A percentile compares a stretch with the other conserved stretches of the same genome.
phyloP scores from a whole-genome alignment of 2,113 vertebrate genomes.

The Eublepharis macularius region DNA sequence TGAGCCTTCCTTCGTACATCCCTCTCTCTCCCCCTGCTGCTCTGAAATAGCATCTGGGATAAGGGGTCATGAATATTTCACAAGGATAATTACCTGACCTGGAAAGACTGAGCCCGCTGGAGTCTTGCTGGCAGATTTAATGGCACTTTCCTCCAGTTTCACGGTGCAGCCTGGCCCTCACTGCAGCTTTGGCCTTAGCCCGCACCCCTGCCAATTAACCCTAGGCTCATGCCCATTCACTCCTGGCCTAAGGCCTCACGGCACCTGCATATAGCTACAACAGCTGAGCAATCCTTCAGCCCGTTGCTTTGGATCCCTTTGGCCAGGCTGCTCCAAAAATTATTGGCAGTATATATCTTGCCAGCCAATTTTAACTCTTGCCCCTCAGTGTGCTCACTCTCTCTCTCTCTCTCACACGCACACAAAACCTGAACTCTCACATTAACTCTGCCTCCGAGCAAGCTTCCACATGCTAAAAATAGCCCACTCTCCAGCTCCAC shows the following conservation, averaged over 20 bases:
- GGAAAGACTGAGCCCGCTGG: constrained; percentile 60
- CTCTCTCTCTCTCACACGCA: neutral
- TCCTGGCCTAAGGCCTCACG: neutral
- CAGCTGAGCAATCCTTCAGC: neutral
- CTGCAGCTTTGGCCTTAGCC: constrained; percentile 5
- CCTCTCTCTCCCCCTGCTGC: constrained; percentile 35
- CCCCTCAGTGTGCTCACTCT: neutral
- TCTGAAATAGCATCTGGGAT: constrained; percentile 65
- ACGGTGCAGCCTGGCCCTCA: constrained; percentile 9
- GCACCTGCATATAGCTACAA: neutral
- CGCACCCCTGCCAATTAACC: constrained; percentile 15
- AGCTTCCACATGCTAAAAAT: constrained; percentile 27
- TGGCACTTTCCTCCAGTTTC: constrained; percentile 28
- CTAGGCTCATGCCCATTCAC: neutral
- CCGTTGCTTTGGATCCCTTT: neutral
- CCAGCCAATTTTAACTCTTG: neutral
- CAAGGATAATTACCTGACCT: constrained; percentile 72
- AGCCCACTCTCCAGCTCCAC: constrained; percentile 7
- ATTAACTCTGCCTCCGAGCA: constrained; percentile 16
- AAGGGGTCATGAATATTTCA: constrained; percentile 76
- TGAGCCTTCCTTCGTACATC: constrained; percentile 41
- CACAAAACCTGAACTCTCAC: constrained; percentile 5
- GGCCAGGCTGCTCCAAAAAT: neutral
- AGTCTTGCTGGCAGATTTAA: constrained; percentile 42
- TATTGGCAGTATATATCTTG: neutral